A percentile compares a stretch with the other conserved stretches of the same genome.
Conservation (phyloP, 2,113 vertebrate species). For the Pluvialis apricaria region DNA sequence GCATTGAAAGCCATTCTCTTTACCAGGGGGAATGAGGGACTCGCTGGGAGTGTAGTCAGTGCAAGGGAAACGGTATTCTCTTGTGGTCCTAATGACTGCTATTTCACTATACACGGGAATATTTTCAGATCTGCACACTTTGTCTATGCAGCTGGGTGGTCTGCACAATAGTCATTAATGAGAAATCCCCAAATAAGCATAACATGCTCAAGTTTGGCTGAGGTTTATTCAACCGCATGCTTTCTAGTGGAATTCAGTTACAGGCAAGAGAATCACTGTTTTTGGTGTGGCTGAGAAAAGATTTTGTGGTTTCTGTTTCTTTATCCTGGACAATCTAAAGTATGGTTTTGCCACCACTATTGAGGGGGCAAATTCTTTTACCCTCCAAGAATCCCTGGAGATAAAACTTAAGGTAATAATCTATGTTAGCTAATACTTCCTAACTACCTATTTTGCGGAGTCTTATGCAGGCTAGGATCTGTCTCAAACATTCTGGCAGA, state of each 20-base stretch:
- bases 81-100: background rate
- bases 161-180: constrained; percentile 23
- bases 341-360: background rate
- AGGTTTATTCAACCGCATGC: constrained; percentile 3
- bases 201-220: background rate
- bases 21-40: background rate
- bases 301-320: background rate
- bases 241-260: constrained; percentile 17
- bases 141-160: constrained; percentile 40
- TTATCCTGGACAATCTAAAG: background rate
- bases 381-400: background rate
- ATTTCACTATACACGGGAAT: background rate
- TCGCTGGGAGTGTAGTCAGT: background rate
- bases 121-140: constrained; percentile 37
- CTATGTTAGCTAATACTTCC: background rate
- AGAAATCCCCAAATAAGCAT: constrained; percentile 56
- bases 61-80: background rate
- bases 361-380: background rate
- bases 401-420: background rate
- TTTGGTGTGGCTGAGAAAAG: background rate
- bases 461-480: background rate
- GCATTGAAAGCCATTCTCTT: constrained; percentile 14
- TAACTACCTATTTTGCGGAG: background rate
- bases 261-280: background rate
- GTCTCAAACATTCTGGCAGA: background rate